These are phyloP conservation scores for Theocolax elegans DNA, from an alignment of 1,140 invertebrate genomes.

Conservation along the genomic window DNA sequence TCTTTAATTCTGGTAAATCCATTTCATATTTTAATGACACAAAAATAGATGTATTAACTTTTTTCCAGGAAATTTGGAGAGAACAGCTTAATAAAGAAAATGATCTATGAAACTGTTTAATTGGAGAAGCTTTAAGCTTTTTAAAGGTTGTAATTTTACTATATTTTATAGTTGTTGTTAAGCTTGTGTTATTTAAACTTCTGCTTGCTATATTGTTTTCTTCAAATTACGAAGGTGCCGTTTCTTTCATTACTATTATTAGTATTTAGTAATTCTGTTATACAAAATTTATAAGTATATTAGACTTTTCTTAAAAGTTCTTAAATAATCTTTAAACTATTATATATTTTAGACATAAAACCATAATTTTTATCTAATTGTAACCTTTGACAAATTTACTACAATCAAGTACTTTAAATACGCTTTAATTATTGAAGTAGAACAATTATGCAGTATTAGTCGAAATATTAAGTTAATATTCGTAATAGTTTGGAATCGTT, in stretches of 20 bases:
- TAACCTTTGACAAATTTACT: too few relatives aligned
- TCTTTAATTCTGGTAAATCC: constrained; percentile 15
- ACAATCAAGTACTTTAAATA: too few relatives aligned
- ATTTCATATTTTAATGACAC: constrained; percentile 7
- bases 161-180: constrained; percentile 9
- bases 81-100: constrained; percentile 36
- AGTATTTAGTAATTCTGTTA: background rate
- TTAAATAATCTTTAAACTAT: too few relatives aligned
- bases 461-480: too few relatives aligned
- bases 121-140: constrained; percentile 25
- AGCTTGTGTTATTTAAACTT: constrained; percentile 14
- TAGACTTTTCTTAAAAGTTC: too few relatives aligned
- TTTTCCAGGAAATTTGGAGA: constrained; percentile 35
- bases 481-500: too few relatives aligned
- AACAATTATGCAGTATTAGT: too few relatives aligned
- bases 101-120: constrained; percentile 35
- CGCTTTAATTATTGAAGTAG: too few relatives aligned
- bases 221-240: background rate
- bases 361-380: too few relatives aligned
- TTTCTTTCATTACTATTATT: constrained; percentile 4
- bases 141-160: constrained; percentile 40
- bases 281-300: too few relatives aligned
- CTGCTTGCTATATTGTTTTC: constrained; percentile 12
- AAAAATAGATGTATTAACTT: constrained; percentile 14
- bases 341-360: too few relatives aligned